Percentiles rank a stretch among this genome's conserved stretches.
phyloP scores from a whole-genome alignment of 2,888 invertebrate genomes.

The Yponomeuta cagnagella region DNA sequence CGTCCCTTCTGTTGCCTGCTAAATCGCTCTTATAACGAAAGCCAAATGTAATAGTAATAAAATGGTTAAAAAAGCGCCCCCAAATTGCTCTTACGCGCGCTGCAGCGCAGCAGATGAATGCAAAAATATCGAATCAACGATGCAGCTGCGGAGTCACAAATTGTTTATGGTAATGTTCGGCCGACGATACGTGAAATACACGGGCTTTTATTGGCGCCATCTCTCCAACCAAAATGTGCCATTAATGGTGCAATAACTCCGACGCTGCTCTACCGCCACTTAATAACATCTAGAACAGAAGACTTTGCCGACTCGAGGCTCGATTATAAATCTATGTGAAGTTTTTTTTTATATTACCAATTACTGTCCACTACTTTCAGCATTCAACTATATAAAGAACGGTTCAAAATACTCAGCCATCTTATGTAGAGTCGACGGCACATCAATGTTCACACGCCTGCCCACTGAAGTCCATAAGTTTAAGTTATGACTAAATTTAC shows the following conservation, averaged over 20 bases:
- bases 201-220: constrained; percentile 44
- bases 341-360: no score
- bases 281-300: constrained; percentile 14
- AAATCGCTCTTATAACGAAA: neutral
- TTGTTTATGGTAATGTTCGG: constrained; percentile 57
- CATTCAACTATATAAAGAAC: no score
- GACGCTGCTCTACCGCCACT: constrained; percentile 23
- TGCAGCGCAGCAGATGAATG: constrained; percentile 22
- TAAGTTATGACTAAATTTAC: no score
- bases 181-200: constrained; percentile 48
- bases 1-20: no score
- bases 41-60: constrained; percentile 11
- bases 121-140: constrained; percentile 49
- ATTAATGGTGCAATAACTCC: constrained; percentile 32
- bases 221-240: constrained; percentile 28
- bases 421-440: no score
- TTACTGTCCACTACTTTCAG: no score
- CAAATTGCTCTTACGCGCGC: constrained; percentile 23
- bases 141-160: constrained; percentile 51
- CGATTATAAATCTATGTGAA: no score
- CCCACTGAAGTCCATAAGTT: no score
- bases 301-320: neutral
- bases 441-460: no score
- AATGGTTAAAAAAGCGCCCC: constrained; percentile 18
- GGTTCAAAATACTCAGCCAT: no score